These are phyloP conservation scores for Lucilia sericata DNA, from an alignment of 1,140 invertebrate species.

Conservation along the genomic window DNA sequence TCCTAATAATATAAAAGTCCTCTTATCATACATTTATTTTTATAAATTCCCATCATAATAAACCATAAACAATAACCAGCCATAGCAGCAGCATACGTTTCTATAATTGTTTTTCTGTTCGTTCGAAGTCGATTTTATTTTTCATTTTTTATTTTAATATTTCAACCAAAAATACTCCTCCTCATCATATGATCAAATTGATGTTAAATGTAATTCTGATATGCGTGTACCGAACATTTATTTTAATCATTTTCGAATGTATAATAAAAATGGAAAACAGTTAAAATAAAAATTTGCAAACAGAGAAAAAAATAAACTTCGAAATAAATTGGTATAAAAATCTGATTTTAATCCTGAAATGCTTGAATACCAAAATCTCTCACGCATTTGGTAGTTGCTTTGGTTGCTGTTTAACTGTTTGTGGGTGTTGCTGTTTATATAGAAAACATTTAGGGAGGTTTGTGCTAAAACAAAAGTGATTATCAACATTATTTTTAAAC, in stretches of 20 bases:
- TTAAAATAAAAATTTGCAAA: background rate
- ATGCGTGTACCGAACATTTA: constrained; percentile 20
- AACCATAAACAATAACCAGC: background rate
- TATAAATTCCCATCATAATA: background rate
- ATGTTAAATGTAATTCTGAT: background rate
- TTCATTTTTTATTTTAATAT: background rate
- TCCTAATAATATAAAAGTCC: too few species aligned
- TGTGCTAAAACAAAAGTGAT: too few species aligned
- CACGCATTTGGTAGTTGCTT: constrained; percentile 18
- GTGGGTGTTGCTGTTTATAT: background rate
- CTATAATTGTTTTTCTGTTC: background rate
- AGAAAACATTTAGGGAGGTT: background rate
- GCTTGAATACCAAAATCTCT: constrained; percentile 5
- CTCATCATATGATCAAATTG: background rate
- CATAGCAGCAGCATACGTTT: background rate
- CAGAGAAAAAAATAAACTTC: background rate
- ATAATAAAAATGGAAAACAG: background rate
- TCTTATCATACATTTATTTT: too few species aligned
- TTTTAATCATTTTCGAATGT: constrained; percentile 19
- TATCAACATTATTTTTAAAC: too few species aligned
- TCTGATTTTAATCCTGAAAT: constrained; percentile 38
- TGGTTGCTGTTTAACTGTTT: background rate
- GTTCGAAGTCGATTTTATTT: background rate
- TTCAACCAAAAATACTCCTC: background rate
- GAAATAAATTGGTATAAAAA: background rate